phyloP scores from a whole-genome alignment of 2,113 vertebrate species.

The Ardeotis arabs region DNA sequence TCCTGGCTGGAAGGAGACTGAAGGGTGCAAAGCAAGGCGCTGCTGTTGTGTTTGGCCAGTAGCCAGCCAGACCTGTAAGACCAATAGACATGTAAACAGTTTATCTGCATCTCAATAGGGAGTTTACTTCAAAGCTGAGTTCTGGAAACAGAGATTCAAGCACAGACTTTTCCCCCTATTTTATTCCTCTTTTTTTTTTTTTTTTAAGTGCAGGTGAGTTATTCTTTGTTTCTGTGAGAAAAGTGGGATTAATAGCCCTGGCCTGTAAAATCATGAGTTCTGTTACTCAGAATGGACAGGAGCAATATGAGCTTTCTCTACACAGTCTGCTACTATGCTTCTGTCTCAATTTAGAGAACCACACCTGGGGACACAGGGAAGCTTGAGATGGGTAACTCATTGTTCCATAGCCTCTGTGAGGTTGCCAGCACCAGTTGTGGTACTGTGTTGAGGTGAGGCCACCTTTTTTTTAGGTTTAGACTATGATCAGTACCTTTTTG shows the following conservation, averaged over 20 bases:
- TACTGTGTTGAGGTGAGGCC: not conserved
- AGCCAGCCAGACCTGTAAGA: not conserved
- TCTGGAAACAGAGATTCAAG: not conserved
- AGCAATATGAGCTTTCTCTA: not conserved
- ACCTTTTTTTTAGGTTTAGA: not conserved
- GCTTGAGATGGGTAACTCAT: not conserved
- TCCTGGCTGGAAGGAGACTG: not conserved
- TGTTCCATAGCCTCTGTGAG: not conserved
- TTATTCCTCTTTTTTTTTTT: accelerated
- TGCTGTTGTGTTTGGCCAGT: constrained; percentile 24
- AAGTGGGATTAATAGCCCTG: not conserved
- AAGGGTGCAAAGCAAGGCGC: not conserved
- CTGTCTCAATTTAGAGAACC: not conserved
- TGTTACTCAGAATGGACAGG: not conserved
- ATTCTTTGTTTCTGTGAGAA: not conserved
- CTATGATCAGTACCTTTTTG: not conserved
- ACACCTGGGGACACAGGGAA: not conserved
- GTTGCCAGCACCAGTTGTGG: not conserved
- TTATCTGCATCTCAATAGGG: not conserved
- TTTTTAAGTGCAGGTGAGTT: accelerated
- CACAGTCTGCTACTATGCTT: not conserved
- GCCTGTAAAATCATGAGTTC: not conserved
- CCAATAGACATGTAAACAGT: not conserved
- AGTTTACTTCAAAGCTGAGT: constrained; percentile 3
- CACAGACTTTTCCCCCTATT: not conserved